Conservation (phyloP, 2,797 vertebrate genomes). For the Eidolon dupreanum region DNA sequence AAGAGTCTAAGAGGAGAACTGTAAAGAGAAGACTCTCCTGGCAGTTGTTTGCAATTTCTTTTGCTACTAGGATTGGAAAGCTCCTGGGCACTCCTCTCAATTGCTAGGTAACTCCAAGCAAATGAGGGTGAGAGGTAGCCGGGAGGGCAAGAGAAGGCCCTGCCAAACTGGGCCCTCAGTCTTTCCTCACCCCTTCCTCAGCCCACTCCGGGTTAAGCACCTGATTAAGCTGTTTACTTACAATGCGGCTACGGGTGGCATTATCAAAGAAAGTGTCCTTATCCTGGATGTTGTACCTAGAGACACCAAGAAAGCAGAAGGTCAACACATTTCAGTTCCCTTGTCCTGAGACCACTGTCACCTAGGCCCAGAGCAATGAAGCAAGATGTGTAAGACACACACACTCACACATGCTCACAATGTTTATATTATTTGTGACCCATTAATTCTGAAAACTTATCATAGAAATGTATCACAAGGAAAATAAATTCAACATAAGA, state of each 20-base stretch:
- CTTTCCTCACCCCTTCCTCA: neutral
- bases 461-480: neutral
- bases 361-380: neutral
- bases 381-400: neutral
- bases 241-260: slow-evolving; percentile 96
- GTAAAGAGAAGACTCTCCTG: neutral
- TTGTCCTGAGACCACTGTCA: neutral
- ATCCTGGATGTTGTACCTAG: slow-evolving; percentile 95
- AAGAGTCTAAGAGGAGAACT: neutral
- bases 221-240: slow-evolving; percentile 86
- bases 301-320: slow-evolving; percentile 60
- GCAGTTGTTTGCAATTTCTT: neutral
- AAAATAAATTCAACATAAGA: neutral
- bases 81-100: neutral
- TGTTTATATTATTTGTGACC: neutral
- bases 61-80: neutral
- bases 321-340: neutral
- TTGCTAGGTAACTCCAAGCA: slow-evolving; percentile 51
- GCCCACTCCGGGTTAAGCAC: neutral
- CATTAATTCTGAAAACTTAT: slow-evolving; percentile 6
- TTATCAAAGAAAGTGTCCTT: slow-evolving; percentile 96
- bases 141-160: neutral
- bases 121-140: neutral
- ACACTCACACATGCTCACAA: no score
- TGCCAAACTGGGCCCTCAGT: neutral